phyloP scores from a whole-genome alignment of 92 coral and sea anemone genomes.

The Umimayanthus kanabou region DNA sequence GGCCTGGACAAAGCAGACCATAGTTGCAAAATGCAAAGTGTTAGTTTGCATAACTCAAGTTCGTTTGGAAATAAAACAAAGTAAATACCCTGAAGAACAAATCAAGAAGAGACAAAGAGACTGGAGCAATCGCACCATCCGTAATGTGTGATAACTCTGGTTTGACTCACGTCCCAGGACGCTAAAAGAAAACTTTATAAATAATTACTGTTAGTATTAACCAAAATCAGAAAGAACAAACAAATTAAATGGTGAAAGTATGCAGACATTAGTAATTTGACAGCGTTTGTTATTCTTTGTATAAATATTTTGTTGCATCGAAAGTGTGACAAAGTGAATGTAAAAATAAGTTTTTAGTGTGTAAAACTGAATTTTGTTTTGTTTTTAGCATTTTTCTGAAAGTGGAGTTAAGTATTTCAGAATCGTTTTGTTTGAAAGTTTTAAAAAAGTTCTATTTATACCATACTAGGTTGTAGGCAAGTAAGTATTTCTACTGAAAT shows the following conservation, averaged over 20 bases:
- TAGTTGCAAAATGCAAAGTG: too few species aligned
- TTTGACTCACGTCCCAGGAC: not conserved
- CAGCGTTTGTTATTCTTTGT: not conserved
- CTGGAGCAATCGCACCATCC: not conserved
- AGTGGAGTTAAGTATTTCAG: not conserved
- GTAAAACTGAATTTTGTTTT: not conserved
- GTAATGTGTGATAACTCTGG: too few species aligned
- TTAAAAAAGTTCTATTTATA: constrained; percentile 7
- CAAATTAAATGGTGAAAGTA: not conserved
- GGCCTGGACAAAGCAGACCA: too few species aligned
- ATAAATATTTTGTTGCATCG: not conserved
- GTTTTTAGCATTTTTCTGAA: not conserved
- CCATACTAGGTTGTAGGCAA: not conserved
- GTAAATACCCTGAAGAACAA: not conserved
- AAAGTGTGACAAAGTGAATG: not conserved
- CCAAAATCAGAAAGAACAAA: too few species aligned
- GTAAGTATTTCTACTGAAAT: not conserved
- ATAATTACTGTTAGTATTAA: not conserved
- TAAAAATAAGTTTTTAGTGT: not conserved
- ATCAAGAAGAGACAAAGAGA: not conserved
- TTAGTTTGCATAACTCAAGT: not conserved
- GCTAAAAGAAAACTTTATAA: not conserved
- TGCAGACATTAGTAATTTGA: not conserved
- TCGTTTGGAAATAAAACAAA: not conserved
- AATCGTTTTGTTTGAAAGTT: not conserved